These are phyloP conservation scores for Excalfactoria chinensis DNA, from an alignment of 2,113 vertebrate genomes.

Conservation along the genomic window DNA sequence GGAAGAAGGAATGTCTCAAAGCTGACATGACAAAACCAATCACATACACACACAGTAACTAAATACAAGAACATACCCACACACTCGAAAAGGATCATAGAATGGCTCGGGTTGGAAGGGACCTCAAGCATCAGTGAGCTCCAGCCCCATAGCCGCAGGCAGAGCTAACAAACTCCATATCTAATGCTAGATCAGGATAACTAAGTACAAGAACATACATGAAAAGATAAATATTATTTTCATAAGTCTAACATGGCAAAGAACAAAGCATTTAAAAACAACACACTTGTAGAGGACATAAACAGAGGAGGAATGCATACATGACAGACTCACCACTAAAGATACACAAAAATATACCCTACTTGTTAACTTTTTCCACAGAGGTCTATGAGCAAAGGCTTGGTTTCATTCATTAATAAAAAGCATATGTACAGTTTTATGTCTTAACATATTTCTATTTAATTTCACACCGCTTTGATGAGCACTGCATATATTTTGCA, in stretches of 20 bases:
- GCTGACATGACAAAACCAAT: background rate
- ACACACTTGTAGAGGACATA: background rate
- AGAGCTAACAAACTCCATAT: no score
- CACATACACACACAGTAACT: background rate
- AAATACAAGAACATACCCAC: background rate
- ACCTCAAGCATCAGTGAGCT: no score
- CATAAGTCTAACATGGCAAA: background rate
- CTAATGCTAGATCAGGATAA: background rate
- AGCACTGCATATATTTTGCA: background rate
- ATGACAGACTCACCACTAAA: background rate
- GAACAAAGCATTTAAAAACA: background rate
- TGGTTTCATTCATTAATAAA: conserved; percentile 13
- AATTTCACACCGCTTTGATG: background rate
- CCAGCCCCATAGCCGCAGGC: no score
- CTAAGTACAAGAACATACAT: background rate
- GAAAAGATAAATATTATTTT: background rate
- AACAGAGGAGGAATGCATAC: background rate
- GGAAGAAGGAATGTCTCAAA: background rate
- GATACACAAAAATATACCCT: background rate
- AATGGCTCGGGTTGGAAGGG: no score
- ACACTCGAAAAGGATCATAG: background rate
- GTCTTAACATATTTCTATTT: background rate
- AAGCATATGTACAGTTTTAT: background rate
- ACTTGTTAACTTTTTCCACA: background rate
- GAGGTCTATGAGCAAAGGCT: background rate